Base-by-base conservation (phyloP, 2,888 invertebrate species). In the Andricus curvator region DNA sequence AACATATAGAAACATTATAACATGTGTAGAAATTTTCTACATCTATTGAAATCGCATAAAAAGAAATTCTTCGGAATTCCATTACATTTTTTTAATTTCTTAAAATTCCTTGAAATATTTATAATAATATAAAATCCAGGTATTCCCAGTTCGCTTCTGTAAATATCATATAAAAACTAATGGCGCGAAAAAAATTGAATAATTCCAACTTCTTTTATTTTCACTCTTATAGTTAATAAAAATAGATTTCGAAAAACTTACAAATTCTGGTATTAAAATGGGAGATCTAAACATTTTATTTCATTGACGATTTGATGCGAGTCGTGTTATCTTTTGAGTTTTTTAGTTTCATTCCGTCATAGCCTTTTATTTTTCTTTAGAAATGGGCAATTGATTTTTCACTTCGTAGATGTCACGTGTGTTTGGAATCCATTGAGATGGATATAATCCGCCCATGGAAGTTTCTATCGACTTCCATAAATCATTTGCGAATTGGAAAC, bases 401-500 rank as follows among this genome's bases (percentile, higher is more conserved):
- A 20, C 29, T 74, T 74, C 51, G 48, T 11, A 56, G 13, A n/a
- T 33, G 56, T 74, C 56, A 60, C n/a, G 56, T 33, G 20, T 74
- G n/a, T 74, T 56, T 74, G 56, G 37, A 37, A 56, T 41, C 5
- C 74, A 33, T 20, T 56, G 74, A 74, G 33, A 56, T 56, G 74
- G 56, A 56, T 33, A 29, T 74, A 74, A 74, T 74, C n/a, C n/a
- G 51, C 56, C 51, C 33, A 74, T 74, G n/a, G 33, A 74, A 74
- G 4, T 74, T 13, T 56, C 33, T 56, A 56, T 56, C 33, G 56
- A 33, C 51, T 33, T 51, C 33, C 33, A 74, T 74, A 74, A 74
- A 74, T 74, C 74, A 60, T 74, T 74, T 20, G 6, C 33, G 33
- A 74, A 51, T 51, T 20, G 4, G 29, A 51, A 29, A 33, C 4